Evolutionary conservation across 2,888 invertebrate species (phyloP).

Genomic region (Chironomus riparius): DNA sequence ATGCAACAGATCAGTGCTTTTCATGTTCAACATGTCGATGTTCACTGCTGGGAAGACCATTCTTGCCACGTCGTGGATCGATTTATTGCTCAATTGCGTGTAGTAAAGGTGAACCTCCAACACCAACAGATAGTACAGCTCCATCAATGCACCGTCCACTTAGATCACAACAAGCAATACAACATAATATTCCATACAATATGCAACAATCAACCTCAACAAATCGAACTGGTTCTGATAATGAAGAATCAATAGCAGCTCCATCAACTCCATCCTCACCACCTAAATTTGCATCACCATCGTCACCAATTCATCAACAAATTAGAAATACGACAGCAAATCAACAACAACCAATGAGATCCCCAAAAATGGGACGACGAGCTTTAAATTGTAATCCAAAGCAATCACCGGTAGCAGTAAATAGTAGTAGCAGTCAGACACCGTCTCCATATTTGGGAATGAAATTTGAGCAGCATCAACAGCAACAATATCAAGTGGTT

Average conservation of each 20-base stretch:
- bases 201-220: conserved; percentile 38
- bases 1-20: conserved; percentile 90
- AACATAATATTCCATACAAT: conserved; percentile 30
- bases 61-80: conserved; percentile 82
- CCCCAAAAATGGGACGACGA: conserved; percentile 40
- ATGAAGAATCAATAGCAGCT: conserved; percentile 38
- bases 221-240: conserved; percentile 47
- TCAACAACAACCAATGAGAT: conserved; percentile 44
- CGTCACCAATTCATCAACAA: conserved; percentile 40
- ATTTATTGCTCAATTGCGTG: conserved; percentile 94
- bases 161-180: conserved; percentile 38
- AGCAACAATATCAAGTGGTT: not conserved
- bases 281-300: conserved; percentile 32
- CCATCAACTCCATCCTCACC: conserved; percentile 45
- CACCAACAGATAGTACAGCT: conserved; percentile 75
- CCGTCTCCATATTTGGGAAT: conserved; percentile 20
- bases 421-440: conserved; percentile 34
- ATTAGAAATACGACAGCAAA: not conserved
- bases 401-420: conserved; percentile 2
- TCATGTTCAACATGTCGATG: conserved; percentile 81
- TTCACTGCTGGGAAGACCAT: conserved; percentile 73
- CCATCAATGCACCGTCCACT: conserved; percentile 54
- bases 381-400: conserved; percentile 41
- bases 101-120: conserved; percentile 83
- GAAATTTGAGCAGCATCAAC: conserved; percentile 6